A percentile compares a stretch with the other conserved stretches of the same genome.
Evolutionary conservation across 2,113 vertebrate genomes (phyloP).

Genomic region (Phrynosoma blainvillii): DNA sequence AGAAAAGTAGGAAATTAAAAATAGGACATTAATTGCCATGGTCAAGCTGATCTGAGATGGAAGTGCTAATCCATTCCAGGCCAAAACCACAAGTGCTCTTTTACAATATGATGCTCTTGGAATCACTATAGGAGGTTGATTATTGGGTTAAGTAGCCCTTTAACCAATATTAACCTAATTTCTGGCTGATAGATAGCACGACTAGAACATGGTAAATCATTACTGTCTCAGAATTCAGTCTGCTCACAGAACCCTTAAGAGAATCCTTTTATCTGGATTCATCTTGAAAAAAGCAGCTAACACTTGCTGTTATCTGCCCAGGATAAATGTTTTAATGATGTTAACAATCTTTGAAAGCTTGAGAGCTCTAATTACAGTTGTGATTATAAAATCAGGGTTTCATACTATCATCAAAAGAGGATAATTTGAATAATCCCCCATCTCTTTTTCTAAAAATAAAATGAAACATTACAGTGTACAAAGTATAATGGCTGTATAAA

Average conservation of each 20-base stretch:
- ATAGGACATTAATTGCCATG: accelerated
- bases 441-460: constrained; percentile 58
- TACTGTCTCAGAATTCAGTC: constrained; percentile 68
- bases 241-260: constrained; percentile 61
- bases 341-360: constrained; percentile 77
- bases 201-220: constrained; percentile 75
- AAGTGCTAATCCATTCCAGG: background rate
- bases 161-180: constrained; percentile 82
- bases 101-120: constrained; percentile 45
- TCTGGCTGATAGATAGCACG: constrained; percentile 71
- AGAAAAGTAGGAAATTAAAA: accelerated
- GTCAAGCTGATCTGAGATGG: constrained; percentile 26
- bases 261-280: constrained; percentile 69
- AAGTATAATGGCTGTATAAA: constrained; percentile 28
- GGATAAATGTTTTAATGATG: constrained; percentile 80
- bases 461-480: constrained; percentile 31
- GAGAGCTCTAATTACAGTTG: constrained; percentile 72
- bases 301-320: constrained; percentile 75
- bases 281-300: constrained; percentile 71
- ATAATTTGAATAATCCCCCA: constrained; percentile 64
- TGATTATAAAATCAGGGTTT: constrained; percentile 74
- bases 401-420: constrained; percentile 69
- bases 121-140: constrained; percentile 69
- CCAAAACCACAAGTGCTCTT: constrained; percentile 45
- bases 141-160: constrained; percentile 74